Base-by-base conservation (phyloP, 2,797 vertebrate species). In the Eospalax fontanierii region DNA sequence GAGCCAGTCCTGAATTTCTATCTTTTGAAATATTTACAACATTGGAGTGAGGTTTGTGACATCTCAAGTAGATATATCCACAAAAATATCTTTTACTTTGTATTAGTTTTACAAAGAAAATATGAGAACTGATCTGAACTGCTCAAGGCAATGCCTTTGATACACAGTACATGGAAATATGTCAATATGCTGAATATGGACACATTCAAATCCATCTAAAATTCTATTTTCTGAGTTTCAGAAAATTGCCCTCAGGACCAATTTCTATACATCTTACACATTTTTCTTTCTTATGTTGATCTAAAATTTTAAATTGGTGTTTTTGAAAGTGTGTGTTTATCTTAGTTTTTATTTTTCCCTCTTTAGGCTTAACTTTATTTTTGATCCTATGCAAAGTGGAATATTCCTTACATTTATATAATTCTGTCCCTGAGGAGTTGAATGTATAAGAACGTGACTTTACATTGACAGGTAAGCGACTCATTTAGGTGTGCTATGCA, bases 21-120 rank as follows among this genome's bases (percentile, higher is more conserved):
- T 83, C 19, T 80, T 75, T 46, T 68, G 50, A 83, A 87, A 89
- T 79, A 63, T 40, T 92, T 89, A 75, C 82, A 76, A 30, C 38
- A 74, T 89, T 71, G 70, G 2, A 26, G 21, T 82, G 57, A 26
- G 4, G 21, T 81, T 83, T 46, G 66, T 87, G 33, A 33, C 1
- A 76, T n/a, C 15, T 68, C n/a, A 54, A 19, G 50, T 15, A 79
- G 6, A 79, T 33, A 50, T 2, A 84, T 10, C 10, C 54, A 11
- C 18, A 84, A 80, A 81, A 30, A 1, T 7, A 65, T 6, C 2
- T 90, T 90, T 71, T 65, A 63, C 3, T 38, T 50, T 35, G 16
- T 40, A 30, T 71, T 6, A 38, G 63, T 43, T 68, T 28, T n/a
- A 24, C 18, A 91, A 54, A 14, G 6, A 66, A 84, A 80, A 74